phyloP scores from a whole-genome alignment of 2,888 invertebrate species.

The Platycheirus rosarum region DNA sequence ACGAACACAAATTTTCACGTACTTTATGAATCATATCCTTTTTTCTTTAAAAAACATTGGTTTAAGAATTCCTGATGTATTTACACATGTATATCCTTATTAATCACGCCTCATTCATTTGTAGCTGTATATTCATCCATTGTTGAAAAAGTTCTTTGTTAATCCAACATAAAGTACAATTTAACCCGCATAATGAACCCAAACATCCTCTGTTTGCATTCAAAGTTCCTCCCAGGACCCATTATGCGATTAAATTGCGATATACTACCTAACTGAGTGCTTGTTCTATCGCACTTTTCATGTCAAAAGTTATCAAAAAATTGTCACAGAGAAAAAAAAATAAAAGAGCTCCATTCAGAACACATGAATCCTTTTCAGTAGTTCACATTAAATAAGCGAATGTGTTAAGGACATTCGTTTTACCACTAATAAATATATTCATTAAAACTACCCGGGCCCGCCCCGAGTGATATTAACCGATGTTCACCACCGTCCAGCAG shows the following conservation, averaged over 20 bases:
- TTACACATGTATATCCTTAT: no score
- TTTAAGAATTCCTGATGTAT: no score
- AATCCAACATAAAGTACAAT: not conserved
- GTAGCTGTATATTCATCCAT: not conserved
- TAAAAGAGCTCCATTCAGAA: not conserved
- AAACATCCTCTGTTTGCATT: not conserved
- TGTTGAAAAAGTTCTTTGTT: not conserved
- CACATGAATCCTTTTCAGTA: not conserved
- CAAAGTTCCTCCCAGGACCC: not conserved
- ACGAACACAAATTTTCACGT: no score
- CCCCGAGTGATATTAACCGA: conserved; percentile 18
- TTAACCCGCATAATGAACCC: not conserved
- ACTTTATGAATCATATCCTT: no score
- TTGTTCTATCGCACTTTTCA: not conserved
- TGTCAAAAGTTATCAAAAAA: conserved; percentile 14
- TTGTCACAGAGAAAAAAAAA: not conserved
- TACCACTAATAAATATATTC: conserved; percentile 27
- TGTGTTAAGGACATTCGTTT: not conserved
- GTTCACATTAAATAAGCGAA: conserved; percentile 14
- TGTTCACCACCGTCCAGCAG: conserved; percentile 12
- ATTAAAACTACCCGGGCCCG: conserved; percentile 15
- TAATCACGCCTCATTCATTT: no score
- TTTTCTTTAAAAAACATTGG: no score
- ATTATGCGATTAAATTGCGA: conserved; percentile 17
- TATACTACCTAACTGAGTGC: conserved; percentile 7